A percentile compares a stretch with the other conserved stretches of the same genome.
Conservation (phyloP, 2,113 vertebrate species). For the Rafetus swinhoei region DNA sequence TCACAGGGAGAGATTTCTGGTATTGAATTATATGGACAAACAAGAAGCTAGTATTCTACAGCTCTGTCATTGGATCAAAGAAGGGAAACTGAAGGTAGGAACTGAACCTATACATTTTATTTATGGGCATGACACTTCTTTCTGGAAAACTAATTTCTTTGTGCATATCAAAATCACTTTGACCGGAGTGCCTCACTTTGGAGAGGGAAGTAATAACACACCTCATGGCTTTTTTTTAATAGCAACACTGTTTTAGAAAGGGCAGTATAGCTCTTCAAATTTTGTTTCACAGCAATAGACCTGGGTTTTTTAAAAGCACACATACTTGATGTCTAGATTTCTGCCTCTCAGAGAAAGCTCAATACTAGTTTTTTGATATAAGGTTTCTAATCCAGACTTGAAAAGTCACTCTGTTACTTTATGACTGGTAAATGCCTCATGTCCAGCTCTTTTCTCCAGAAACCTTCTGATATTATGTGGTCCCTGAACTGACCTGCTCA, state of each 20-base stretch:
- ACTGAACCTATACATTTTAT: not conserved
- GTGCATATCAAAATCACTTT: not conserved
- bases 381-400: not conserved
- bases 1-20: conserved; percentile 89
- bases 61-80: conserved; percentile 88
- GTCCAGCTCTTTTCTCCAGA: not conserved
- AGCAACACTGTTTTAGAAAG: not conserved
- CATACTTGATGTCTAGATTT: not conserved
- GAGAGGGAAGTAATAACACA: not conserved
- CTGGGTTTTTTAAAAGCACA: not conserved
- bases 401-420: not conserved
- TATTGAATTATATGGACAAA: conserved; percentile 89
- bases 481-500: not conserved
- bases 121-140: not conserved
- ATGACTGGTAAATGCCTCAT: not conserved
- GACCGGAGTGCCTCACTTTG: not conserved
- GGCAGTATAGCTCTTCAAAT: not conserved
- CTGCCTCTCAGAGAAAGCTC: not conserved
- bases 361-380: not conserved
- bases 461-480: not conserved
- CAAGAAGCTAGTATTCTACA: conserved; percentile 82
- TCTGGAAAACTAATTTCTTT: not conserved
- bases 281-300: not conserved
- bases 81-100: conserved; percentile 91
- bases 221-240: not conserved